Percentiles rank a stretch among this genome's conserved stretches.
Conservation (phyloP, 2,113 vertebrate species). For the Telmatochromis sp. region DNA sequence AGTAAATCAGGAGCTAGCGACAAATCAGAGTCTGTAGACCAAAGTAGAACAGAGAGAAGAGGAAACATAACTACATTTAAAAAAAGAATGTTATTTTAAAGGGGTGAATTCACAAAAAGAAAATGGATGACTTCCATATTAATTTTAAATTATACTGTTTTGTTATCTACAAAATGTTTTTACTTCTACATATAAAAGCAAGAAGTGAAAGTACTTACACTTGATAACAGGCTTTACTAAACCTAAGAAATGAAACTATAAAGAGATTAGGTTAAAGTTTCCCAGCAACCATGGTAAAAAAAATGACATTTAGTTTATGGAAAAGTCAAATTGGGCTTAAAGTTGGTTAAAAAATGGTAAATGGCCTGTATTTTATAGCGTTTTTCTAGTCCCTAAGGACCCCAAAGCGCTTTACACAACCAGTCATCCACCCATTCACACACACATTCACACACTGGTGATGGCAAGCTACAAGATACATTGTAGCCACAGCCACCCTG, state of each 20-base stretch:
- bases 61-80: background rate
- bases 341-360: background rate
- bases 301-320: background rate
- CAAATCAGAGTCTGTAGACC: background rate
- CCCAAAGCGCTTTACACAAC: too few relatives aligned
- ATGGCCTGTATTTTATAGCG: too few relatives aligned
- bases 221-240: background rate
- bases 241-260: background rate
- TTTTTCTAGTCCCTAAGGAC: too few relatives aligned
- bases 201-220: background rate
- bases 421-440: too few relatives aligned
- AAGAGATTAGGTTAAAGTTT: background rate
- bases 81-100: background rate
- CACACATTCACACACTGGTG: too few relatives aligned
- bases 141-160: background rate
- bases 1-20: background rate
- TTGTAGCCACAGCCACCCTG: too few relatives aligned
- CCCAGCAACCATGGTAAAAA: background rate
- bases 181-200: background rate
- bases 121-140: background rate
- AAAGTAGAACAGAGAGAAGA: background rate
- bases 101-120: background rate
- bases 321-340: background rate
- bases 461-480: too few relatives aligned
- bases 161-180: background rate